Evolutionary conservation across 1,140 invertebrate species (phyloP), one percentile per base, ranked within the genome.

Genomic region (Macrotrachela quadricornifera): DNA sequence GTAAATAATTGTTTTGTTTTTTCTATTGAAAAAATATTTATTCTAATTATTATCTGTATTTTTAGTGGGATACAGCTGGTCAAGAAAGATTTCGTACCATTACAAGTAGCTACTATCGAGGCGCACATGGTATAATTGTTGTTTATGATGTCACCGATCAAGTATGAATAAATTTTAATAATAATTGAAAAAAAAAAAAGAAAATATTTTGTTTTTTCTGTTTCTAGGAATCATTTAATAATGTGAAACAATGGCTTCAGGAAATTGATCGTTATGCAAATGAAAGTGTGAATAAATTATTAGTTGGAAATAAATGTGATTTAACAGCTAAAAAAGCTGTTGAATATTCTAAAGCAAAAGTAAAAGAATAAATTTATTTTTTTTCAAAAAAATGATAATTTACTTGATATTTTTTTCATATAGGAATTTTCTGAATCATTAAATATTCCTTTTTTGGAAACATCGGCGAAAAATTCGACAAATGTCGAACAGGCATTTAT

Each of bases 251-350:
- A 57, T 71, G 70, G 70, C 60, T 71, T 48, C 63, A 69, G 52
- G 69, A 71, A 60, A 70, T 71, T 56, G 67, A 71, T 51, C 56
- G 66, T 54, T 57, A 97, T 76, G 92, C 91, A 16, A 96, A 90
- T 75, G 91, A 96, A 74, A 91, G 97, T 77, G 92, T 97, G 49
- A 90, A 95, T 64, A 96, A 95, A 71, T 95, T 97, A 90, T 88
- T 99, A 62, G 74, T 99, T 61, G 92, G 92, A 50, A 99, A 97
- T 70, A 99, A 99, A 76, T 94, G 88, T 79, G 92, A 99, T 76
- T 58, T 71, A 56, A 72, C 73, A 48, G 68, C 71, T 39, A 75
- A 71, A 60, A 71, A 70, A 60, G 70, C 71, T 59, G 85, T 92
- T 44, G 84, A 90, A 67, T 87, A 85, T 65, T 79, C 78, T 61